Evolutionary conservation across 2,888 invertebrate species (phyloP).

Genomic region (Eupithecia centaureata): DNA sequence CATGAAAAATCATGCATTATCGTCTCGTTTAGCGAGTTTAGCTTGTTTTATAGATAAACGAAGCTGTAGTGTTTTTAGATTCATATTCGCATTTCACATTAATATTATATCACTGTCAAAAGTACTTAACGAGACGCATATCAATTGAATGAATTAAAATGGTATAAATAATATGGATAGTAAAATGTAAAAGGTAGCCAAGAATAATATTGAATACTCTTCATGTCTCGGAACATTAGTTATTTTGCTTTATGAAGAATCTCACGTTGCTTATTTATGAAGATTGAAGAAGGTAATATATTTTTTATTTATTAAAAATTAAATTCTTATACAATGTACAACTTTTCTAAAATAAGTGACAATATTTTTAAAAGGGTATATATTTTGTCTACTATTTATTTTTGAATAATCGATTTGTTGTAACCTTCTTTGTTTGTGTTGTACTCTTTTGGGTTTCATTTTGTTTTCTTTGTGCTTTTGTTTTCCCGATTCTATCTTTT

Average conservation of each 20-base stretch:
- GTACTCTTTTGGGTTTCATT: background rate
- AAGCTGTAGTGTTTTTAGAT: background rate
- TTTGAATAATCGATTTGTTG: background rate
- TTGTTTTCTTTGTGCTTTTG: background rate
- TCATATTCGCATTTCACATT: background rate
- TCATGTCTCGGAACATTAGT: background rate
- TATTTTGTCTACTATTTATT: slow-evolving; percentile 15
- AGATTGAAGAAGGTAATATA: slow-evolving; percentile 13
- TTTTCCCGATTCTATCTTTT: background rate
- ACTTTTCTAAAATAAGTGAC: slow-evolving; percentile 17
- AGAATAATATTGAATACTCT: background rate
- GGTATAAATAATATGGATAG: slow-evolving; percentile 5
- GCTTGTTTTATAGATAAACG: background rate
- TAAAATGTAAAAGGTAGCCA: slow-evolving; percentile 13
- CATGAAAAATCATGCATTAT: background rate
- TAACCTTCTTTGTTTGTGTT: background rate
- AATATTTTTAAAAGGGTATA: slow-evolving; percentile 25
- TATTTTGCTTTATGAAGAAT: slow-evolving; percentile 26
- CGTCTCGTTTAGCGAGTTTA: background rate
- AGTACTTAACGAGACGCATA: slow-evolving; percentile 27
- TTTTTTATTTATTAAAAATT: slow-evolving; percentile 16
- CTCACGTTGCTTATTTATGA: slow-evolving; percentile 24
- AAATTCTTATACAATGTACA: slow-evolving; percentile 22
- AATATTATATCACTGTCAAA: slow-evolving; percentile 4
- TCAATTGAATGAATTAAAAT: slow-evolving; percentile 13